Base-by-base conservation (phyloP, 1,140 invertebrate genomes). In the Neoseiulus cucumeris region DNA sequence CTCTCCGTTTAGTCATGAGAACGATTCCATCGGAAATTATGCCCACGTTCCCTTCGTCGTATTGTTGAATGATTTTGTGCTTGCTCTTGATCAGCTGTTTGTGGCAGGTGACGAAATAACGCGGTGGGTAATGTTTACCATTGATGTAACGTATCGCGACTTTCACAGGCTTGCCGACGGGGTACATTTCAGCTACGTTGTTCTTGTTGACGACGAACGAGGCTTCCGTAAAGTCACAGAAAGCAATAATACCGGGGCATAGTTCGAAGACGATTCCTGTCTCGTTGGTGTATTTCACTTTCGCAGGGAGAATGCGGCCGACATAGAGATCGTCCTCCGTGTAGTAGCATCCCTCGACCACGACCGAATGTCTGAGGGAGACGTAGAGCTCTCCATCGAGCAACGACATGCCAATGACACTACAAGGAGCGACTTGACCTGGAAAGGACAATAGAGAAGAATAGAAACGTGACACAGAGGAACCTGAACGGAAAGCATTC, bases 51-150 rank as follows among this genome's bases (percentile, higher is more conserved):
- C 51, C 25, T 18, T 25, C 33, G 25, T 59, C 51, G 33, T 59
- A 59, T 25, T 4, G 25, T 1, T 14, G 1, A 25, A 59, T 25
- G 14, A 59, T 25, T 25, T 25, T 20, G 22, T 59, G 51, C 22
- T 59, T 59, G 9, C 51, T 59, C 22, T 59, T 59, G 22, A 59
- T 33, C 51, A 59, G 22, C 51, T 59, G 51, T 6, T 33, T 25
- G 22, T 59, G 14, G 51, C 51, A 59, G 14, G 51, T 59, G 14
- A 59, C 51, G 22, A 59, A 59, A 59, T 59, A 59, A 4, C 51
- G 25, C 22, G 25, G 25, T 2, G 51, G 51, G 22, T 59, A 59
- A 20, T 59, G 51, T 59, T 59, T 59, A 14, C 51, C 51, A 33
- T 59, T 59, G 22, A 59, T 59, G 22, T 59, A 59, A 12, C 51